Base-by-base conservation (phyloP, 2,888 invertebrate genomes). In the Morinoia aosen region DNA sequence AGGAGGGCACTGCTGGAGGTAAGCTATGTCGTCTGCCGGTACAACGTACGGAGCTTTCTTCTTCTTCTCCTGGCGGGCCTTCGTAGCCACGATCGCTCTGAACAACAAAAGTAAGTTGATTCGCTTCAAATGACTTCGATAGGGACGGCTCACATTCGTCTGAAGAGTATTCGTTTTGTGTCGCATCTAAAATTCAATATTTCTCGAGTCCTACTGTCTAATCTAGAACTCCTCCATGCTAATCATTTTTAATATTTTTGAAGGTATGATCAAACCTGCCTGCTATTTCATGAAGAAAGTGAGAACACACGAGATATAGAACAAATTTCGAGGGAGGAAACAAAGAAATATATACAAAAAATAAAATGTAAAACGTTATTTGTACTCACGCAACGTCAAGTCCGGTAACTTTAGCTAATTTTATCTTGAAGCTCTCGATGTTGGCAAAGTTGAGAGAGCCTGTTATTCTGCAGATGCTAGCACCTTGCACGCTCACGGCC, bases 401-500 rank as follows among this genome's bases (percentile, higher is more conserved):
- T 19, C 95, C 96, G 0, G 95, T 95, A 56, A 90, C 56, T n/a
- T 90, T 58, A 14, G 95, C 39, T 56, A 96, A 95, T 88, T 90
- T 91, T 33, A 91, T 90, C 33, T 95, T 95, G 95, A 97, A 96
- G 95, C 88, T 90, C 0, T 97, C 97, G 96, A 97, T 97, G 96
- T 97, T 97, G 88, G 97, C 98, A 97, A 39, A 98, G 98, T 58
- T 98, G 97, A 97, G 98, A 97, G 96, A 97, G 97, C 97, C 98
- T 98, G 90, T 98, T 97, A 98, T 98, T 97, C 98, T 98, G 97
- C 98, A 98, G 96, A 98, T 98, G 97, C 98, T 98, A 7, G 98
- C 98, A 14, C 98, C 98, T 0, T 98, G 98, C 0, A 98, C 97
- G 97, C 98, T 98, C 97, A 98, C 98, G 0, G 98, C 98, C 98